Evolutionary conservation across 2,888 invertebrate species (phyloP), one percentile per base, ranked within the genome.

Genomic region (Synergus laeviventris): DNA sequence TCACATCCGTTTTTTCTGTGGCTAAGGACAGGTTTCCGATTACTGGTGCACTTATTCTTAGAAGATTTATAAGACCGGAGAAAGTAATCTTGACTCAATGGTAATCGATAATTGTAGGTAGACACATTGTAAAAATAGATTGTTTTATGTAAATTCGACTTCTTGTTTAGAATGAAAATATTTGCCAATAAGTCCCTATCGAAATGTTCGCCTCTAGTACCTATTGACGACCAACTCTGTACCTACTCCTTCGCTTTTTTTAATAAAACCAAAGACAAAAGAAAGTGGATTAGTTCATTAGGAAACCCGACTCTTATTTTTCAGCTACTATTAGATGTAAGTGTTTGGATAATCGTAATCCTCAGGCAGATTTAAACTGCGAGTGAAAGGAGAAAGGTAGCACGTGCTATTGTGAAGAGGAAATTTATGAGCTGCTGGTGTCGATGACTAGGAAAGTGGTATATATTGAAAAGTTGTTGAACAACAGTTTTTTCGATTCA

Each of bases 191-290:
- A 31, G 31, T n/a, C 5, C 49, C 16, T 24, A 70, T n/a, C 5
- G 11, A 39, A 62, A 11, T 62, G 14, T 60, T 60, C 31, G 31
- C 21, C 73, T 75, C 76, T 59, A 38, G 59, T 60, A 70, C 62
- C 64, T 74, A 74, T 66, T 74, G 78, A 80, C 79, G 78, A 76
- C 78, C 76, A 60, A 42, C 49, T 74, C 73, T 85, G 81, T 84
- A 82, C 76, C 78, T 74, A 83, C 76, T 83, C 83, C 81, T 83
- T 84, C 84, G 83, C 83, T 83, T 86, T 83, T 86, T 88, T 76
- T 84, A 89, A 89, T 88, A 90, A 89, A 89, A 88, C 89, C 88
- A 89, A 89, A 89, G 89, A 90, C 81, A 85, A 85, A 83, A 81
- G 77, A 74, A 74, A 79, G 49, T 73, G 59, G 59, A 24, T 73